Percentiles rank a stretch among this genome's conserved stretches.
Evolutionary conservation across 1,140 invertebrate species (phyloP).

Genomic region (Calosoma granatense): DNA sequence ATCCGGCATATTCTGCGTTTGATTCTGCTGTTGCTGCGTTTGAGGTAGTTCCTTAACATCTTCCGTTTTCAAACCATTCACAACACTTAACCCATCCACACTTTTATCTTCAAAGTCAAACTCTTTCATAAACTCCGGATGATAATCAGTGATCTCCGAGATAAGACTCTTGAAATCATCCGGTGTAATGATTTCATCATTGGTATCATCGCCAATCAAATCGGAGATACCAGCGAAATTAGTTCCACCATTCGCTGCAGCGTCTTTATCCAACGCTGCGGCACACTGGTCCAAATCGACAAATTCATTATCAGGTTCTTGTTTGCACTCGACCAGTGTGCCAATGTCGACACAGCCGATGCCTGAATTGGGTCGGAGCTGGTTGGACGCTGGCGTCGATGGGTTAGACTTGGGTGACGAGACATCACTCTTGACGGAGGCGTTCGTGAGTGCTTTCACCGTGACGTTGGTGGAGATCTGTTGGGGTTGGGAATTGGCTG

Average conservation of each 20-base stretch:
- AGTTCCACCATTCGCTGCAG: slow-evolving; percentile 49
- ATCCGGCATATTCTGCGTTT: slow-evolving; percentile 17
- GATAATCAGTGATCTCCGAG: slow-evolving; percentile 70
- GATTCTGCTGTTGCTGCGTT: slow-evolving; percentile 17
- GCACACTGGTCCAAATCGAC: slow-evolving; percentile 71
- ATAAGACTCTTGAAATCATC: slow-evolving; percentile 81
- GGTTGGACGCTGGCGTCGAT: slow-evolving; percentile 24
- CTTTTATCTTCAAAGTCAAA: slow-evolving; percentile 60
- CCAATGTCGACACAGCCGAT: slow-evolving; percentile 39
- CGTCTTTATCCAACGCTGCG: slow-evolving; percentile 69
- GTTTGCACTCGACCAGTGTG: slow-evolving; percentile 67
- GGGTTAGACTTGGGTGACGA: slow-evolving; percentile 40
- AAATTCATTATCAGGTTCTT: slow-evolving; percentile 70
- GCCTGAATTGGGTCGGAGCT: slow-evolving; percentile 21
- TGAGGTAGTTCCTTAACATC: slow-evolving; percentile 31
- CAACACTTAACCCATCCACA: background rate
- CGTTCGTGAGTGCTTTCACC: slow-evolving; percentile 75
- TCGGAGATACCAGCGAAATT: slow-evolving; percentile 69
- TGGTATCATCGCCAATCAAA: slow-evolving; percentile 70
- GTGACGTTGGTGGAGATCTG: slow-evolving; percentile 89
- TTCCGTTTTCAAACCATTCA: slow-evolving; percentile 43
- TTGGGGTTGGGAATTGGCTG: slow-evolving; percentile 63
- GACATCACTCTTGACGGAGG: slow-evolving; percentile 67
- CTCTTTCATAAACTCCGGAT: slow-evolving; percentile 75
- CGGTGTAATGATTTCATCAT: slow-evolving; percentile 68